Evolutionary conservation across 2,113 vertebrate genomes (phyloP), one percentile per base, ranked within the genome.

Genomic region (Osmerus mordax): DNA sequence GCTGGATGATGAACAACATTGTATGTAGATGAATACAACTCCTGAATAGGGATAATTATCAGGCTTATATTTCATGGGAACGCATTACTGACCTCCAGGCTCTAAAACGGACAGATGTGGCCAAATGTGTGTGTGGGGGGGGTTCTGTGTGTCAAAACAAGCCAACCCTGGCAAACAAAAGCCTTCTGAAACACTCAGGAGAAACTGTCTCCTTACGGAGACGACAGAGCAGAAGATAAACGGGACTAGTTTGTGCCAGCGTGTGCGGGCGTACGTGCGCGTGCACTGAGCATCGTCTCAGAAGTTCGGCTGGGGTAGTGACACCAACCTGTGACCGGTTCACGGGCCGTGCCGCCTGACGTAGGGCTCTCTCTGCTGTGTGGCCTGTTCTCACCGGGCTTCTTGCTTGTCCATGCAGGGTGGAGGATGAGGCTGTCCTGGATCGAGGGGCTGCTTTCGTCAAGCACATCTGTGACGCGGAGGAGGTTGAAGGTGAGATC

Each of bases 351-450:
- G 41, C 41, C 1, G 5, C 41, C 41, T 47, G 8, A 11, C 1
- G 41, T 12, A 47, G 9, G 2, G 25, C 25, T 28, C 41, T 2
- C 41, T 47, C 8, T 12, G 41, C 41, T 47, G 32, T 36, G 32
- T 3, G 32, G 32, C 41, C 41, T 47, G 41, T 51, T 84, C 90
- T 89, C 91, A 88, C 86, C 83, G 67, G 87, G 82, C 91, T 90
- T 87, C 89, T 67, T 92, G 76, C 89, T 91, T 91, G 86, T 93
- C 76, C 89, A 85, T 92, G 87, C 71, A 98, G 97, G 91, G 90
- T 98, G 94, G 97, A 99, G 86, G 97, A 98, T 89, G 97, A 99
- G 86, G 97, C 96, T 0, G 94, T 99, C 65, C 77, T 99, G 93
- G 97, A 99, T 90, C 91, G 95, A 90, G 97, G 97, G 74, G 97